Evolutionary conservation across 2,888 invertebrate species (phyloP).

Genomic region (Fabriciana adippe): DNA sequence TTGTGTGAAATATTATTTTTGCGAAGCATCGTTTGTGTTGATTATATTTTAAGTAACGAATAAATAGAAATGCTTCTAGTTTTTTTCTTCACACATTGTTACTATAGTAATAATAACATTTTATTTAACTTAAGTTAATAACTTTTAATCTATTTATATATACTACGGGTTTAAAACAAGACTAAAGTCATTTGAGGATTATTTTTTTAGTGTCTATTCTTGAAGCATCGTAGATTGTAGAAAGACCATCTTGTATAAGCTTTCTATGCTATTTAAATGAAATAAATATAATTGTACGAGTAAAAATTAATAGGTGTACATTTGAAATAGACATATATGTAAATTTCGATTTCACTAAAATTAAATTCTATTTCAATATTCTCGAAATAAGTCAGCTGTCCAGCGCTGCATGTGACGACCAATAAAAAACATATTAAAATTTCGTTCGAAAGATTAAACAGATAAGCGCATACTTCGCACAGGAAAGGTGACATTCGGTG

Average conservation of each 20-base stretch:
- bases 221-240: too few relatives aligned
- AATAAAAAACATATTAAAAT: constrained; percentile 66
- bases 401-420: constrained; percentile 42
- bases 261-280: too few relatives aligned
- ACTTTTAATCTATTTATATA: too few relatives aligned
- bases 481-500: constrained; percentile 79
- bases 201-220: too few relatives aligned
- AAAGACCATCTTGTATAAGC: too few relatives aligned
- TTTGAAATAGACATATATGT: not conserved
- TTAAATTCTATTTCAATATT: constrained; percentile 25
- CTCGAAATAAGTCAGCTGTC: constrained; percentile 55
- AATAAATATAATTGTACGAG: too few relatives aligned
- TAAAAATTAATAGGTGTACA: not conserved
- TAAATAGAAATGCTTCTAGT: not conserved
- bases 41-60: constrained; percentile 14
- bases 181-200: too few relatives aligned
- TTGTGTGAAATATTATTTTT: constrained; percentile 23
- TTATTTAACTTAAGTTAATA: too few relatives aligned
- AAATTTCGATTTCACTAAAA: constrained; percentile 19
- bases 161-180: too few relatives aligned
- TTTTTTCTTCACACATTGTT: not conserved
- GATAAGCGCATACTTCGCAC: constrained; percentile 68
- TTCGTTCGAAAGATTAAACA: constrained; percentile 58
- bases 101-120: too few relatives aligned
- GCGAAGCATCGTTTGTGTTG: constrained; percentile 12